phyloP scores from a whole-genome alignment of 1,140 invertebrate genomes.

The Acromyrmex echinatior region DNA sequence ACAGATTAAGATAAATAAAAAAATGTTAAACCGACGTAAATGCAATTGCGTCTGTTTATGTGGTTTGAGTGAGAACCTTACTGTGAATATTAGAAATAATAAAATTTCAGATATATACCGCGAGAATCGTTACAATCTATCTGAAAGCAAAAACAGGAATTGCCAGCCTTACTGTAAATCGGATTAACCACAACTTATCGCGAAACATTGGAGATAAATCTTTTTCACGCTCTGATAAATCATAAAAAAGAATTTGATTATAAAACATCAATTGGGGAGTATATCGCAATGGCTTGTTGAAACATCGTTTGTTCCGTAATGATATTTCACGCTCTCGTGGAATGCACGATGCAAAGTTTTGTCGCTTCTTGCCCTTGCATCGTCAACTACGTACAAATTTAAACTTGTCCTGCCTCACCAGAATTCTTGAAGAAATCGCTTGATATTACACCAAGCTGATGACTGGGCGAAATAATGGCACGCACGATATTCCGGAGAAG shows the following conservation, averaged over 20 bases:
- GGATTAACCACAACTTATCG: slow-evolving; percentile 27
- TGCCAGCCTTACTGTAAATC: not conserved
- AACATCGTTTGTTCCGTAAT: not conserved
- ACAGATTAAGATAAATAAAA: not conserved
- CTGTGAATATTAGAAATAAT: slow-evolving; percentile 2
- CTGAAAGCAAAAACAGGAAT: slow-evolving; percentile 16
- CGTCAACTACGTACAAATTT: not conserved
- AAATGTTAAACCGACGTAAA: not conserved
- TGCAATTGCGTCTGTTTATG: too few relatives aligned
- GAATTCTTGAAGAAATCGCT: slow-evolving; percentile 57
- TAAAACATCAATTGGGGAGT: not conserved
- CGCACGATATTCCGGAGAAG: not conserved
- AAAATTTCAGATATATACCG: slow-evolving; percentile 4
- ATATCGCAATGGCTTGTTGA: not conserved
- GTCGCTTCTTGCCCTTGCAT: not conserved
- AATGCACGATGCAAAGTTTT: not conserved
- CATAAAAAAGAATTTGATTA: not conserved
- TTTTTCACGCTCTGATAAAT: slow-evolving; percentile 20
- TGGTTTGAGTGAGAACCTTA: not conserved
- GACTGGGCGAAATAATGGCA: slow-evolving; percentile 1
- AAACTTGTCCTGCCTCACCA: not conserved
- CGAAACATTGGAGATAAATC: slow-evolving; percentile 8
- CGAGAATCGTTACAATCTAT: not conserved
- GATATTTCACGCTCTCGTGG: not conserved
- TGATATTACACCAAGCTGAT: not conserved